These are phyloP conservation scores for Heterohyrax brucei DNA, from an alignment of 2,797 vertebrate genomes.

Conservation along the genomic window DNA sequence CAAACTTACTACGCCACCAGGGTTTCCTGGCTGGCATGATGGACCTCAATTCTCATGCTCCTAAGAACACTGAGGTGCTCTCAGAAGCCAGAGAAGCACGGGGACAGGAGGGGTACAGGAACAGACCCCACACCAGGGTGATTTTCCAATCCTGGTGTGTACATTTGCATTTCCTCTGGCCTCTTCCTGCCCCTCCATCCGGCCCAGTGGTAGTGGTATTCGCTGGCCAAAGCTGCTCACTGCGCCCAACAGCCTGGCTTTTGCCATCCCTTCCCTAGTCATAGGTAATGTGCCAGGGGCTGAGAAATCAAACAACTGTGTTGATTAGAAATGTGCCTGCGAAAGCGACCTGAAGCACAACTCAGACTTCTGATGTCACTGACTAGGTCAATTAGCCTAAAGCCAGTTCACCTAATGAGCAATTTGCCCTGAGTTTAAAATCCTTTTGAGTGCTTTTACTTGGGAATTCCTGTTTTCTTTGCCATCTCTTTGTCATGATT, in stretches of 20 bases:
- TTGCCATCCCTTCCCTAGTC: background rate
- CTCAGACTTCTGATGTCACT: background rate
- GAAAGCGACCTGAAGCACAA: constrained; percentile 36
- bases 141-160: background rate
- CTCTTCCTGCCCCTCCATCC: background rate
- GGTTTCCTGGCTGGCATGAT: background rate
- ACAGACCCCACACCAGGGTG: background rate
- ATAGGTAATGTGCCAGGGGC: constrained; percentile 70
- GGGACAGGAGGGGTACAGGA: background rate
- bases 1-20: no score
- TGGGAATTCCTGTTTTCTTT: background rate
- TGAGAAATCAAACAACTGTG: constrained; percentile 71
- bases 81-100: background rate
- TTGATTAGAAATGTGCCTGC: constrained; percentile 73
- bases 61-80: background rate
- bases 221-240: background rate
- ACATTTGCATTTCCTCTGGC: background rate
- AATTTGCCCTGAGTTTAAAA: constrained; percentile 53
- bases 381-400: constrained; percentile 61
- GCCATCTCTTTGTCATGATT: background rate
- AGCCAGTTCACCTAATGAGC: constrained; percentile 61
- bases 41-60: background rate
- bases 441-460: constrained; percentile 25
- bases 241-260: background rate
- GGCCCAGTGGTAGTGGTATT: background rate